Evolutionary conservation across 2,888 invertebrate genomes (phyloP).

Genomic region (Tuberolachnus salignus): DNA sequence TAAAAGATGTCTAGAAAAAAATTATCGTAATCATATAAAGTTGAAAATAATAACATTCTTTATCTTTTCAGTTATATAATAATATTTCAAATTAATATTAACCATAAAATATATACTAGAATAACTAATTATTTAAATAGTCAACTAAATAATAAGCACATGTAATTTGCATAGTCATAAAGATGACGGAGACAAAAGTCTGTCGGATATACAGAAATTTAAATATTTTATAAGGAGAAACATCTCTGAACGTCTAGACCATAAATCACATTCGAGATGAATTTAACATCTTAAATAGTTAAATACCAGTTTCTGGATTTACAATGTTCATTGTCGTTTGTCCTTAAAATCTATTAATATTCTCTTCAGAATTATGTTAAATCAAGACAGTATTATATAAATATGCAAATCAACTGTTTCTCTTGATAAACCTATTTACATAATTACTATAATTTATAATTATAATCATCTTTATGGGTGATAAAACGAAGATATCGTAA

Average conservation of each 20-base stretch:
- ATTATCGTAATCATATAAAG: too few relatives aligned
- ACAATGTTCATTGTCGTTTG: constrained; percentile 2
- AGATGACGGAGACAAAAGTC: constrained; percentile 2
- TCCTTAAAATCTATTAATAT: not conserved
- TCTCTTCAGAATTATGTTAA: not conserved
- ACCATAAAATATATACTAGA: not conserved
- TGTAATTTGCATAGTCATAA: not conserved
- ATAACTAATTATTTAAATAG: not conserved
- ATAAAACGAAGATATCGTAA: not conserved
- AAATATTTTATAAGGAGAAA: constrained; percentile 44
- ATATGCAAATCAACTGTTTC: constrained; percentile 11
- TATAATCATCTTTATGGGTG: too few relatives aligned
- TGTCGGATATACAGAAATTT: not conserved
- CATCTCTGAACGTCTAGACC: constrained; percentile 5
- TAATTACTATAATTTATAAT: too few relatives aligned
- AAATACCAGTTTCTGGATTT: not conserved
- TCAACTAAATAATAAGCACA: constrained; percentile 7
- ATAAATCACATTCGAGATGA: constrained; percentile 21
- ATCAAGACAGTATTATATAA: not conserved
- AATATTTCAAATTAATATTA: too few relatives aligned
- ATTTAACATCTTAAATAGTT: constrained; percentile 13
- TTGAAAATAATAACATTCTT: too few relatives aligned
- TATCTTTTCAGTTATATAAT: too few relatives aligned
- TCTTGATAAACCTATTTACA: not conserved
- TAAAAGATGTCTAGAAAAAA: too few relatives aligned